Evolutionary conservation across 2,797 vertebrate species (phyloP), one percentile per base, ranked within the genome.

Genomic region (Esox lucius): DNA sequence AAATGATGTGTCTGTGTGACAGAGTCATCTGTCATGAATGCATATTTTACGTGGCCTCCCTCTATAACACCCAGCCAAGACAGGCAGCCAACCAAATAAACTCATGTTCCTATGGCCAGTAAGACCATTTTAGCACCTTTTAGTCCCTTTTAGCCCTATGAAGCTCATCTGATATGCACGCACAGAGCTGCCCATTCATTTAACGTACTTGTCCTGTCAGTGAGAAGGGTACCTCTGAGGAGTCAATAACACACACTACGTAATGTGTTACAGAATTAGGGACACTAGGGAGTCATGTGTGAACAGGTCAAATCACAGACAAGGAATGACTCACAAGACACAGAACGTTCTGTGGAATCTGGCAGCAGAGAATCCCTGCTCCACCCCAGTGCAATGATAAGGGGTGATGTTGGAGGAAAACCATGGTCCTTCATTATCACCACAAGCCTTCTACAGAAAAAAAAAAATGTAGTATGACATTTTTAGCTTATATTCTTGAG

Each of bases 241-340:
- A 26, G 67, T 68, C 39, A 68, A n/a, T 8, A 68, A 19, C 56
- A 48, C 22, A 69, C n/a, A 46, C 68, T 49, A 42, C 9, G 42
- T 49, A 51, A 51, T 70, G 24, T 70, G 68, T 46, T 24, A 28
- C 11, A n/a, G 42, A 70, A 49, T 13, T 70, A 22, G 51, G 5
- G 22, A 69, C 22, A 48, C 42, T 28, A 42, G 68, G 68, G 68
- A 69, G n/a, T 68, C 22, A 48, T 48, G 39, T 69, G 68, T 69
- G 68, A 48, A 69, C 69, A 69, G 68, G 68, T 70, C 68, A 70
- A 17, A 70, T 70, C 42, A 70, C 46, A 8, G 46, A n/a, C 68
- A 46, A 26, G 22, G 68, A 70, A 70, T 51, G 9, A 31, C 31
- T 70, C 68, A 70, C 4, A 70, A 7, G 28, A n/a, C 35, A 39